Conservation (phyloP, 1,140 invertebrate genomes). For the Ceratosolen fusciceps region DNA sequence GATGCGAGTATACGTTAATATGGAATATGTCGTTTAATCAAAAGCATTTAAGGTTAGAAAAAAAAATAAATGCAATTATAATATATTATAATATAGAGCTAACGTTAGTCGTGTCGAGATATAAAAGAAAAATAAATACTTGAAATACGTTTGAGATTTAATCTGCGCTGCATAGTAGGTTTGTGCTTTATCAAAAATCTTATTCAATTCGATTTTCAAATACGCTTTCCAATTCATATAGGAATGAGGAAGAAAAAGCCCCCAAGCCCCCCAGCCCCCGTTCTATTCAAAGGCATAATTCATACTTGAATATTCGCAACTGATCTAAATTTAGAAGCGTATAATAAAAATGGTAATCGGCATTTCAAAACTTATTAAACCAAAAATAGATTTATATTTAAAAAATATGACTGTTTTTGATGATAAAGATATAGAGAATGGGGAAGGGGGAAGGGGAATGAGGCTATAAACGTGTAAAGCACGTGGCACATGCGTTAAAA, state of each 20-base stretch:
- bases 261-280: too few species aligned
- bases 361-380: neutral
- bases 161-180: neutral
- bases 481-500: too few species aligned
- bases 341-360: neutral
- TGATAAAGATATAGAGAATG: too few species aligned
- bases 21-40: too few species aligned
- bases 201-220: neutral
- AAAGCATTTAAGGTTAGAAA: too few species aligned
- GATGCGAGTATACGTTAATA: too few species aligned
- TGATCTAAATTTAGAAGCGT: neutral
- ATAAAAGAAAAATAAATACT: neutral
- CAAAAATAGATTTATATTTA: neutral
- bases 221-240: neutral
- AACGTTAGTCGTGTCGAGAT: neutral
- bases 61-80: too few species aligned
- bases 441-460: too few species aligned
- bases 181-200: neutral
- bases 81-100: neutral
- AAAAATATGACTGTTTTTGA: too few species aligned
- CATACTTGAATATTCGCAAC: neutral
- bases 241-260: neutral
- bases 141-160: neutral
- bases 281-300: too few species aligned
- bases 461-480: too few species aligned